Evolutionary conservation across 2,888 invertebrate species (phyloP).

Genomic region (Nesidiocoris tenuis): DNA sequence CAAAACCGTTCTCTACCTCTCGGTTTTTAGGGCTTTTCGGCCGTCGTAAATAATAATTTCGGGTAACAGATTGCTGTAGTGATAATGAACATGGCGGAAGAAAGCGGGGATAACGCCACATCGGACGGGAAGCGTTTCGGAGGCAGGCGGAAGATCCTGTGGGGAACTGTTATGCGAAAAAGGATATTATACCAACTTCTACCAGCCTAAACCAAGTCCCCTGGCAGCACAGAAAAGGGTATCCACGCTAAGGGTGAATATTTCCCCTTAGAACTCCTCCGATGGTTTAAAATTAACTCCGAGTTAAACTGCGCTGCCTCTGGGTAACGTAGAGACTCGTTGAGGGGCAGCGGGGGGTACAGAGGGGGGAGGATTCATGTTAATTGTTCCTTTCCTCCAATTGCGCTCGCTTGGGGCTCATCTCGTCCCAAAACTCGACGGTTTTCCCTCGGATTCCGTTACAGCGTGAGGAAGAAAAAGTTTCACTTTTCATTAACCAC

Average conservation of each 20-base stretch:
- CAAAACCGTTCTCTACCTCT: background rate
- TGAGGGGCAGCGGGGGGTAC: background rate
- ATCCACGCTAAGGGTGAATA: slow-evolving; percentile 13
- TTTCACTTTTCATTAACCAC: slow-evolving; percentile 36
- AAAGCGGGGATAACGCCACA: background rate
- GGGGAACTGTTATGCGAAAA: background rate
- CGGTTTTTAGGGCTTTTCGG: background rate
- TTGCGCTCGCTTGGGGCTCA: background rate
- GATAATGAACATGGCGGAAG: slow-evolving; percentile 27
- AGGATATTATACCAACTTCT: background rate
- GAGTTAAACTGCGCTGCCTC: background rate
- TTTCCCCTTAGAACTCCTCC: slow-evolving; percentile 18
- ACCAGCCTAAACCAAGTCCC: background rate
- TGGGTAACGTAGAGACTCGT: background rate
- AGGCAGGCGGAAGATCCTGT: background rate
- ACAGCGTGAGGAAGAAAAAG: slow-evolving; percentile 12
- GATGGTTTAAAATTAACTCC: slow-evolving; percentile 34
- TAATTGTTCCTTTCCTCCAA: slow-evolving; percentile 36
- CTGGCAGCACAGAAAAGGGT: background rate
- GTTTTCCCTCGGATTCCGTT: slow-evolving; percentile 9
- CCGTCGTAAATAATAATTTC: slow-evolving; percentile 35
- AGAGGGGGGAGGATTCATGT: slow-evolving; percentile 19
- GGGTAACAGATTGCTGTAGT: slow-evolving; percentile 34
- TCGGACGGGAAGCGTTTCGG: background rate
- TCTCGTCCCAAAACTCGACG: slow-evolving; percentile 15